These are phyloP conservation scores for Sycophila texana DNA, from an alignment of 2,888 invertebrate species.

Conservation along the genomic window DNA sequence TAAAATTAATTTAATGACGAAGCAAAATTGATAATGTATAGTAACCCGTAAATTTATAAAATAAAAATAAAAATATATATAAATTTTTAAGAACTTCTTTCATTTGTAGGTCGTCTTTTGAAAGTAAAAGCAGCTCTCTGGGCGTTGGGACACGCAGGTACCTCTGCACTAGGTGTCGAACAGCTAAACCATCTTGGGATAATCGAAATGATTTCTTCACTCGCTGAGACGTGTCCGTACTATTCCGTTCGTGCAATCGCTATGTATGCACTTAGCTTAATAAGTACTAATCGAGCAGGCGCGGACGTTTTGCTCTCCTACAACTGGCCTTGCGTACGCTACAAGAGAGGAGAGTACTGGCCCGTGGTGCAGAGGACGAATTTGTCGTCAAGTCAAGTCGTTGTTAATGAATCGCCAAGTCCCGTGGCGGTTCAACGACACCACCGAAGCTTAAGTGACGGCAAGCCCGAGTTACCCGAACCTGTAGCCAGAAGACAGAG, in stretches of 20 bases:
- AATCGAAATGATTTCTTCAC: conserved; percentile 77
- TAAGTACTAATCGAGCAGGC: conserved; percentile 89
- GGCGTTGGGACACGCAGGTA: conserved; percentile 90
- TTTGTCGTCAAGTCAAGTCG: not conserved
- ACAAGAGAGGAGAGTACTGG: conserved; percentile 71
- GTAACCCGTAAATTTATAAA: too few species aligned
- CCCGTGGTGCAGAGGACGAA: conserved; percentile 65
- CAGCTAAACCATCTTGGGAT: conserved; percentile 81
- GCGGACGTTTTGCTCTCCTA: conserved; percentile 81
- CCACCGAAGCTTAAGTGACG: conserved; percentile 73
- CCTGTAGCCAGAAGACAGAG: conserved; percentile 68
- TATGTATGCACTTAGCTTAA: conserved; percentile 90
- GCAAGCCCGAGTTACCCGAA: conserved; percentile 69
- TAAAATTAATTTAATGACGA: not conserved
- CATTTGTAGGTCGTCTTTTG: conserved; percentile 76
- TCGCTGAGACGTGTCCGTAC: conserved; percentile 88
- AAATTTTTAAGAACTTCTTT: not conserved
- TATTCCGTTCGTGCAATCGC: conserved; percentile 94
- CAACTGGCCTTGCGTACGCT: conserved; percentile 72
- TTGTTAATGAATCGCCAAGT: conserved; percentile 64
- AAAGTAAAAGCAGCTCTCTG: conserved; percentile 92
- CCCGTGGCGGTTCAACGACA: conserved; percentile 64
- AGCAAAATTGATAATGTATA: too few species aligned
- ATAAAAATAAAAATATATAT: too few species aligned
- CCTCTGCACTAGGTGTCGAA: conserved; percentile 85